Evolutionary conservation across 92 coral and sea anemone species (phyloP), one percentile per base, ranked within the genome.

Genomic region (Isaurus tuberculatus): DNA sequence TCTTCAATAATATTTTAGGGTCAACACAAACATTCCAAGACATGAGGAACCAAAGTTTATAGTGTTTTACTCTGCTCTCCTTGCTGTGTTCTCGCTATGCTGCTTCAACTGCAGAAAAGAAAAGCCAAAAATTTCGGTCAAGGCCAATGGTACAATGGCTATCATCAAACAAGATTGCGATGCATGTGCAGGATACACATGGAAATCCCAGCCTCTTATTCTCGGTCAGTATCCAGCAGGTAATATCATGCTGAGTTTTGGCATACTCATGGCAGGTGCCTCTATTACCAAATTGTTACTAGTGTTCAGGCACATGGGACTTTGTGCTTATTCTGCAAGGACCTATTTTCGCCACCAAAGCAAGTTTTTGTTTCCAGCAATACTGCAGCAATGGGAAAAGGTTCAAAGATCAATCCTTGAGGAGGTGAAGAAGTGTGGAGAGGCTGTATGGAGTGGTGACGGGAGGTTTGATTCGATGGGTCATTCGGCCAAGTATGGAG

Each of bases 381-480:
- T 86, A 26, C 48, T 90, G 7, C 53, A 33, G 40, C 79, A 90
- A 70, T 90, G 93, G 93, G 85, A 86, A 68, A 81, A 17, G 32
- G 57, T 17, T 11, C 57, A 49, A n/a, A 49, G 57, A 1, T 5
- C 4, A 15, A 49, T 88, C 8, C 33, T 88, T 1, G 65, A 40
- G 2, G 14, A 77, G 75, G 33, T 88, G 29, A 84, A 83, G 60
- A 79, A 64, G 25, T 25, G 22, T 14, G 72, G 75, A 43, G 86
- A 86, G 71, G 86, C 58, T 26, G 80, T 85, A 13, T 90, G 90
- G 93, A 73, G 93, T 86, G 88, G 93, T 43, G 93, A 86, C 64
- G 93, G 90, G 19, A 72, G 93, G 60, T 90, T 90, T 33, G 88
- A 90, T 55, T 82, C 88, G 6, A 86, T 90, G 88, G 88, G 93